Evolutionary conservation across 2,888 invertebrate species (phyloP).

Genomic region (Sinhomidia bicolor): DNA sequence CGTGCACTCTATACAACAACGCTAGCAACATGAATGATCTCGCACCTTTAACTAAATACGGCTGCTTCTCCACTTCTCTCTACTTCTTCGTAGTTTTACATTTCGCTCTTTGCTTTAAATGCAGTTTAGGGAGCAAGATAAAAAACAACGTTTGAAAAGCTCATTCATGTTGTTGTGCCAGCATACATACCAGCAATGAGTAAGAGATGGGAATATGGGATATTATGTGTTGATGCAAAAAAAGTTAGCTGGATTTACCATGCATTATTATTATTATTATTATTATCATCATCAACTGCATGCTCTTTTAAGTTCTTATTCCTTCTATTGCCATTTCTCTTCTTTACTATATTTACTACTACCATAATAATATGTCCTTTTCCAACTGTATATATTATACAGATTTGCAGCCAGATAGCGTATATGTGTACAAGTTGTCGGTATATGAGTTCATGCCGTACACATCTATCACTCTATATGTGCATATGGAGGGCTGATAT

Average conservation of each 20-base stretch:
- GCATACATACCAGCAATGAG: neutral
- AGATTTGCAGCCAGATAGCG: conserved; percentile 34
- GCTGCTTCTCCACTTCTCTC: conserved; percentile 12
- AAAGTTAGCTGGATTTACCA: conserved; percentile 31
- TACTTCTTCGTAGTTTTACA: neutral
- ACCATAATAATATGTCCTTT: conserved; percentile 14
- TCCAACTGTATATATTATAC: neutral
- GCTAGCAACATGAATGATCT: neutral
- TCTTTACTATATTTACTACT: neutral
- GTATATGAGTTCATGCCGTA: neutral
- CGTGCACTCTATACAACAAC: too few species aligned
- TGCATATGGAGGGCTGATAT: neutral
- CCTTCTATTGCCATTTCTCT: neutral
- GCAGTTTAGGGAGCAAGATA: conserved; percentile 6
- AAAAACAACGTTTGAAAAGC: conserved; percentile 27
- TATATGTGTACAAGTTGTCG: neutral
- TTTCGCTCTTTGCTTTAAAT: neutral
- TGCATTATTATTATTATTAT: too few species aligned
- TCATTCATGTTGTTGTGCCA: too few species aligned
- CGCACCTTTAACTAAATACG: neutral
- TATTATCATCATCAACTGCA: neutral
- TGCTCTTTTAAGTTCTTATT: conserved; percentile 2
- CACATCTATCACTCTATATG: neutral
- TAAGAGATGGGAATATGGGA: conserved; percentile 4
- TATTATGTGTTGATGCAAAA: conserved; percentile 1